A percentile compares a stretch with the other conserved stretches of the same genome.
Conservation (phyloP, 2,888 invertebrate genomes). For the Ichneumoninae sp. region DNA sequence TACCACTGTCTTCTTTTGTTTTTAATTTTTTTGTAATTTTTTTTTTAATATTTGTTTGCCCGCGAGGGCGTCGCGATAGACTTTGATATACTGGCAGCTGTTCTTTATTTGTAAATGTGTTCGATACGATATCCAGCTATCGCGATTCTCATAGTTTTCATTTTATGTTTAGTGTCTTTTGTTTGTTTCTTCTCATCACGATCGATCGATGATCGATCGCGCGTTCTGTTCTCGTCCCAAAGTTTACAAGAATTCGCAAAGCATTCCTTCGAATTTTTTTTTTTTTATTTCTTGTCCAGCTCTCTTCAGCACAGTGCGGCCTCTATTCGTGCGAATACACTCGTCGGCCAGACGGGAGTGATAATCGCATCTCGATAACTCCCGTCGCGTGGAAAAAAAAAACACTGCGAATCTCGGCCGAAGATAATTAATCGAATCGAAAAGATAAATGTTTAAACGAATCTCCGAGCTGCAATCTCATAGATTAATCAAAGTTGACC, state of each 20-base stretch:
- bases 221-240: slow-evolving; percentile 29
- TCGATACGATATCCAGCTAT: slow-evolving; percentile 38
- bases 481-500: slow-evolving; percentile 48
- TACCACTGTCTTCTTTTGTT: background rate
- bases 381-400: slow-evolving; percentile 34
- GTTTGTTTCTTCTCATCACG: slow-evolving; percentile 16
- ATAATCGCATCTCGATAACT: slow-evolving; percentile 43
- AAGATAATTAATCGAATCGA: slow-evolving; percentile 12
- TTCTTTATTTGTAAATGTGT: slow-evolving; percentile 63
- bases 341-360: slow-evolving; percentile 17
- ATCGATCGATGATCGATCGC: slow-evolving; percentile 6
- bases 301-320: slow-evolving; percentile 19
- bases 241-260: slow-evolving; percentile 48
- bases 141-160: slow-evolving; percentile 22
- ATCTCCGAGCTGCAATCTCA: slow-evolving; percentile 50
- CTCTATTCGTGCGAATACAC: slow-evolving; percentile 13
- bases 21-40: slow-evolving; percentile 9
- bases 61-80: slow-evolving; percentile 53
- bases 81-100: slow-evolving; percentile 62
- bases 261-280: slow-evolving; percentile 65
- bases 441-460: slow-evolving; percentile 28
- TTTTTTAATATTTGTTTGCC: slow-evolving; percentile 22
- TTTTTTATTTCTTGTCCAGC: slow-evolving; percentile 36
- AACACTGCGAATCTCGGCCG: slow-evolving; percentile 37
- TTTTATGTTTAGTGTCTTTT: background rate